Percentiles rank a stretch among this genome's conserved stretches.
Conservation (phyloP, 2,888 invertebrate genomes). For the Drosophila monieri region DNA sequence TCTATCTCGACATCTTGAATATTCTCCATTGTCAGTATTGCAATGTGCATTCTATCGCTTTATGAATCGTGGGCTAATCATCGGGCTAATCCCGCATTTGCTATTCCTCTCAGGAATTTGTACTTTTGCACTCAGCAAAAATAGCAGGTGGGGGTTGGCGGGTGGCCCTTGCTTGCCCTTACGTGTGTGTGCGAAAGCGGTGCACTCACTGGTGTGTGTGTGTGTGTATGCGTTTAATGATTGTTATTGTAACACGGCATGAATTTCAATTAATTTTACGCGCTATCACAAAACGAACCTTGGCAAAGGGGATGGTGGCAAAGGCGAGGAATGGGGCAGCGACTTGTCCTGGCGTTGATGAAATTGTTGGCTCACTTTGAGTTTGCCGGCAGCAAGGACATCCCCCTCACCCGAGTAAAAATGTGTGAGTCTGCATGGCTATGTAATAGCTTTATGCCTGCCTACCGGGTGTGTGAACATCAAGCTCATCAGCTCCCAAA, state of each 20-base stretch:
- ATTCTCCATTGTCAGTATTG: conserved; percentile 11
- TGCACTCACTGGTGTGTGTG: conserved; percentile 1
- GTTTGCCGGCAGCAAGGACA: conserved; percentile 80
- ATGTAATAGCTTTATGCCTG: conserved; percentile 81
- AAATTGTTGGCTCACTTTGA: conserved; percentile 78
- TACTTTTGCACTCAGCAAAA: conserved; percentile 83
- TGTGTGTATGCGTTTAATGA: conserved; percentile 75
- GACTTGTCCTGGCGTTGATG: conserved; percentile 70
- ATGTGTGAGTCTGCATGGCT: conserved; percentile 22
- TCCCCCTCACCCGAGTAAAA: conserved; percentile 27
- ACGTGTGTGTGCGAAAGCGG: not conserved
- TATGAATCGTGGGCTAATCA: conserved; percentile 69
- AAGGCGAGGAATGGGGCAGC: conserved; percentile 4
- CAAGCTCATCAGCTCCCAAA: conserved; percentile 63
- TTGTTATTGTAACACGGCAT: conserved; percentile 77
- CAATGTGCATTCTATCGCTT: conserved; percentile 53
- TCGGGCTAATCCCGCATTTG: conserved; percentile 62
- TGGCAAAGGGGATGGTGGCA: conserved; percentile 3
- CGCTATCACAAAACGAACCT: conserved; percentile 66
- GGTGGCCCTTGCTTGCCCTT: conserved; percentile 51
- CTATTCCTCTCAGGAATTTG: conserved; percentile 83
- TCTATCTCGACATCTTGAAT: conserved; percentile 1
- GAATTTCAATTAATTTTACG: conserved; percentile 77
- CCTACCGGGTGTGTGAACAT: conserved; percentile 83
- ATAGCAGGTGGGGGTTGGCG: conserved; percentile 33